Percentiles rank a stretch among this genome's conserved stretches.
These are phyloP conservation scores for Mirounga angustirostris DNA, from an alignment of 2,113 vertebrate genomes.

Conservation along the genomic window DNA sequence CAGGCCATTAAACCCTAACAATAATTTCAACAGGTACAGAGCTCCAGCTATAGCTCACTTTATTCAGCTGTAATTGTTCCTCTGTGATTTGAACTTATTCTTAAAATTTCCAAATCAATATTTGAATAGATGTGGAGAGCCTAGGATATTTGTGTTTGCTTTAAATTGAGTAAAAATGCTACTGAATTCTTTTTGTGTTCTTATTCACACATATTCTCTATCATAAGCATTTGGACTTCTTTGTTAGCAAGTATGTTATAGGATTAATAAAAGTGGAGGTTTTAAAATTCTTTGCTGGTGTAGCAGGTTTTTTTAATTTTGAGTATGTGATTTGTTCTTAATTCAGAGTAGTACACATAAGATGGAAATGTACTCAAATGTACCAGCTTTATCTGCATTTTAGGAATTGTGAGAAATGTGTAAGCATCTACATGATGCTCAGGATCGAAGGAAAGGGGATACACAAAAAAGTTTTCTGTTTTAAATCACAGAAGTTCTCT, in stretches of 20 bases:
- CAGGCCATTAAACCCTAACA: slow-evolving; percentile 81
- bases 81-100: slow-evolving; percentile 71
- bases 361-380: neutral
- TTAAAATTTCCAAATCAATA: slow-evolving; percentile 60
- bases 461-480: neutral
- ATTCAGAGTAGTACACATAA: neutral
- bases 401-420: neutral
- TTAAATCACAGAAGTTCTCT: neutral
- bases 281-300: neutral
- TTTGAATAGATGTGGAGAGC: slow-evolving; percentile 1
- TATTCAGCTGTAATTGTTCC: slow-evolving; percentile 55
- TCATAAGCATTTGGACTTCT: neutral
- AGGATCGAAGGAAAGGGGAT: neutral
- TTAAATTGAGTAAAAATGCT: neutral
- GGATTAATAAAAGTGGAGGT: neutral
- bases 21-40: slow-evolving; percentile 67
- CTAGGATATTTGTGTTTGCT: neutral
- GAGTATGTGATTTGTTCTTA: neutral
- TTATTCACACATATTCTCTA: neutral
- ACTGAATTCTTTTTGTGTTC: neutral
- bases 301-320: neutral
- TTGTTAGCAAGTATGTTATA: neutral
- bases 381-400: neutral
- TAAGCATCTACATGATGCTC: neutral
- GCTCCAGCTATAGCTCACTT: slow-evolving; percentile 75